Base-by-base conservation (phyloP, 2,797 vertebrate genomes). In the Acipenser transmontanus region DNA sequence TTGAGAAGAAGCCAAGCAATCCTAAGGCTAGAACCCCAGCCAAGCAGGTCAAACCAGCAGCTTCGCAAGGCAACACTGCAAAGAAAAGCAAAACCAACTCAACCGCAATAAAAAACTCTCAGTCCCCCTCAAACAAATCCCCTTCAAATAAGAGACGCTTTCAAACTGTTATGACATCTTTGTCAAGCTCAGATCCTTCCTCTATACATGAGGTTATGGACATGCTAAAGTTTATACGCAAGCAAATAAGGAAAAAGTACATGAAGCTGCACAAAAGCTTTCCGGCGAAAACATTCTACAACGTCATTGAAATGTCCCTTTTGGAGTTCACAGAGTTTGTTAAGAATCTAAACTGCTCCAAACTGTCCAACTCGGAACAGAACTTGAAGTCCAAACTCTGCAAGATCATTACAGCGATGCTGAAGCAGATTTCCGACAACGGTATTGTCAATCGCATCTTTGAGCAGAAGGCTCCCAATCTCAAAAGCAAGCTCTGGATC, bases 251-350 rank as follows among this genome's bases (percentile, higher is more conserved):
- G 50, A 95, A 91, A 77, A 98, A 89, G 82, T 99, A 98, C 34
- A 98, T 98, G 96, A 98, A 98, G 76, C 95, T 98, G 77, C 95
- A 98, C 74, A 91, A 96, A 65, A 94, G 82, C 10, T 95, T 99
- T 78, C 91, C 95, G 63, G 85, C 88, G 72, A 90, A 91, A 71
- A 93, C 91, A 52, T 99, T 98, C 81, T 90, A 90, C 68, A 91
- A 92, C 47, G 90, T 98, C 75, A 91, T 98, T 82, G 94, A 97
- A 56, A 94, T 94, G 70, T 93, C 92, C 72, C 87, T 90, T 66
- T 85, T 90, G 66, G 95, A 91, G 69, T 97, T 97, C 77, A 83
- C 91, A 47, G 93, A 93, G 12, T 87, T 96, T 73, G 88, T 98
- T 70, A 93, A 91, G 47, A 81, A 86, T 8, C 84, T 95, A 68